These are phyloP conservation scores for Arremon aurantiirostris DNA, from an alignment of 2,797 vertebrate genomes.

Conservation along the genomic window DNA sequence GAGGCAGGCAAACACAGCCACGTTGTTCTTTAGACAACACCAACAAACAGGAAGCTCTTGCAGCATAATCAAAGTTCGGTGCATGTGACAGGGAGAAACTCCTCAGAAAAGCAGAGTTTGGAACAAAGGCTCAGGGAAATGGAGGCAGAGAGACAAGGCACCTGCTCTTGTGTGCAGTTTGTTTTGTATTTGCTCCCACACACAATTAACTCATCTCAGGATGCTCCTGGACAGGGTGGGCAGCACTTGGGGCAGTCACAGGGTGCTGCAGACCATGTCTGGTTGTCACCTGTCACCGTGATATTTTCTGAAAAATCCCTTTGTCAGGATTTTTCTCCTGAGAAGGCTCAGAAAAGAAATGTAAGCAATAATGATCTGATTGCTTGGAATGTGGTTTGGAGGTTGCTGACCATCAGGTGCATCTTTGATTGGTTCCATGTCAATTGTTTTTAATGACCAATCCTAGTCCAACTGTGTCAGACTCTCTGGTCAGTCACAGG, in stretches of 20 bases:
- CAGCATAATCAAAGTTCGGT: neutral
- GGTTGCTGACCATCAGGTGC: too few species aligned
- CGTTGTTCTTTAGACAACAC: neutral
- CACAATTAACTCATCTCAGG: neutral
- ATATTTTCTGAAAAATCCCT: too few species aligned
- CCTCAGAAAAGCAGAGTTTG: neutral
- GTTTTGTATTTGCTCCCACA: neutral
- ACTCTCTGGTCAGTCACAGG: too few species aligned
- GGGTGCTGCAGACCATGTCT: accelerated
- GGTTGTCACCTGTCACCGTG: neutral
- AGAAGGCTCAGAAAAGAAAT: too few species aligned
- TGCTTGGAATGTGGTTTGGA: too few species aligned
- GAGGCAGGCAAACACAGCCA: neutral
- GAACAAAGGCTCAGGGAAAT: neutral
- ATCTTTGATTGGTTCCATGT: too few species aligned
- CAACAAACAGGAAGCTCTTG: neutral
- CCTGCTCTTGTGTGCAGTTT: neutral
- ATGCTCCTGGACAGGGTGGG: neutral
- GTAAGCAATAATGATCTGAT: too few species aligned
- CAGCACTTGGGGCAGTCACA: neutral
- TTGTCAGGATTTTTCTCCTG: too few species aligned
- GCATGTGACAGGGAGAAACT: neutral
- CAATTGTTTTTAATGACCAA: too few species aligned
- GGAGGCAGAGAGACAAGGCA: neutral
- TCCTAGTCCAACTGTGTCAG: too few species aligned